Base-by-base conservation (phyloP, 53 echinoderm and acorn worm genomes). In the Glandiceps talaboti region DNA sequence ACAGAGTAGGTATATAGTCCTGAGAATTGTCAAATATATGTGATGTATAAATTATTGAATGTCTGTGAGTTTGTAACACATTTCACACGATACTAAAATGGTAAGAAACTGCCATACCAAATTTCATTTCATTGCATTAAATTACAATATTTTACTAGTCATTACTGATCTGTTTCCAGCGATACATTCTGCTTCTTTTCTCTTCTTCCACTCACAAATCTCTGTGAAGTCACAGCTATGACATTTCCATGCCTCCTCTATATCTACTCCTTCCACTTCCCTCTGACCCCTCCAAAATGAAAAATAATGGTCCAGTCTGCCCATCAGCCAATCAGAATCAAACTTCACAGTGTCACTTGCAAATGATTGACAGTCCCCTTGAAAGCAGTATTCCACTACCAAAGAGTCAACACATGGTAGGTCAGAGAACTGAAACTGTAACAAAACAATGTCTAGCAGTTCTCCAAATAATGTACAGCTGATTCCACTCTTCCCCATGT, bases 161-260 rank as follows among this genome's bases (percentile, higher is more conserved):
- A 45, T 45, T 45, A 45, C 64, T 45, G 64, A 12, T 78, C 26
- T 78, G 27, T 78, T 78, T 32, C 14, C 26, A 12, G 32, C 1
- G 1, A 26, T 30, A 25, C 31, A 94, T 30, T 89, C 80, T 72
- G 93, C 81, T 32, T 86, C 87, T 90, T 84, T 93, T 80, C 80
- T 86, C 45, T 87, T 30, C 75, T 86, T 86, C 99, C 99, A 99
- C 32, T 89, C 86, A 80, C 99, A 99, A 0, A 1, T 83, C 0
- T 93, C 94, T 28, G 78, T 33, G 75, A 87, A 93, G 1, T 79
- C 73, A 80, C 99, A 99, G 26, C 30, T 83, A 31, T 89, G 85
- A 79, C 99, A 99, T 81, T 99, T 99, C 99, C 99, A 99, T 0
- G 91, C 85, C 30, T 99, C 99, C 75, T 94, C 99, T 28, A 99